Evolutionary conservation across 2,888 invertebrate species (phyloP), one percentile per base, ranked within the genome.

Genomic region (Pinctada fucata): DNA sequence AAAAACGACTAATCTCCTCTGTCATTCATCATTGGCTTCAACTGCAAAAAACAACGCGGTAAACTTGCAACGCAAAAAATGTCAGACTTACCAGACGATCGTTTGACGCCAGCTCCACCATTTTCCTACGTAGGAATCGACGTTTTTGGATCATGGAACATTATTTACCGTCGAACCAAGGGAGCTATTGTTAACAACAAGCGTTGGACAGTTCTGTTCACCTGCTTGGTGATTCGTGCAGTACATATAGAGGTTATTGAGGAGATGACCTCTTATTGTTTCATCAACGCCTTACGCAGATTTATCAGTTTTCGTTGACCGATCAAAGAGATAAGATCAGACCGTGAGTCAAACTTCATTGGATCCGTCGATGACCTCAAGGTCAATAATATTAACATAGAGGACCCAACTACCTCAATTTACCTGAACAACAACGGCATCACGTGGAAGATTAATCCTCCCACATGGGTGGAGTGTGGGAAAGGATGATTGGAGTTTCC

Each of bases 201-300:
- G 58, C 68, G 82, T 8, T 84, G 82, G 84, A 82, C 80, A 5
- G 69, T 83, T 3, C n/a, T 84, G 6, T 80, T 84, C 31, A 83
- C 81, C 1, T 84, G 84, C 50, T 63, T 83, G 3, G 52, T 63
- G 1, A 72, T 75, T 3, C 58, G 80, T 8, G 82, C 83, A 3
- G 65, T 83, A 4, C 84, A 84, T 63, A 80, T 83, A 13, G 82
- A 84, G 51, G 77, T 81, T 47, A 52, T 81, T 0, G 79, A 84
- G 66, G 76, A 78, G 31, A 74, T 73, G 6, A 49, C 63, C 45
- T 58, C 58, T 58, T 58, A 10, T 10, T 82, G 75, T n/a, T 73
- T 73, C 65, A 82, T 79, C 3, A 76, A 80, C 64, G 75, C 75
- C 3, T 50, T 80, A 6, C 50, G 75, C 2, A 50, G 81, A 47